Percentiles rank a stretch among this genome's conserved stretches.
Conservation (phyloP, 2,113 vertebrate genomes). For the Ivindomyrus marchei region DNA sequence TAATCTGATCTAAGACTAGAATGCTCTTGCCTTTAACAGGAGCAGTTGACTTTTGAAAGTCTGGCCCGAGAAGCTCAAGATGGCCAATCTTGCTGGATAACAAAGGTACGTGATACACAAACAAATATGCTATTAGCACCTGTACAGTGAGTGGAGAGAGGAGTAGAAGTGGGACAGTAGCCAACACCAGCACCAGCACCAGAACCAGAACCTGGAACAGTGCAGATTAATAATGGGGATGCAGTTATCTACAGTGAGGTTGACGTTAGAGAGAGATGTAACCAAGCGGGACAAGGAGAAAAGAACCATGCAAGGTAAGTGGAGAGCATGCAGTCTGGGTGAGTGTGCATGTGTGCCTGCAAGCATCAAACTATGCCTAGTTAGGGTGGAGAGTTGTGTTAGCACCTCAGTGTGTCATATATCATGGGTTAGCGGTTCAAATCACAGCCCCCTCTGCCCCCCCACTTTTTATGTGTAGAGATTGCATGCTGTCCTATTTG, state of each 20-base stretch:
- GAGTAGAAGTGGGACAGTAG: constrained; percentile 5
- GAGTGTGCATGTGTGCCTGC: not conserved
- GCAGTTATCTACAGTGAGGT: constrained; percentile 4
- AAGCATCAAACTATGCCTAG: too few species aligned
- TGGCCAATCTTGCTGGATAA: not conserved
- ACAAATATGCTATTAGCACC: constrained; percentile 4
- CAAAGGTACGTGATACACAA: not conserved
- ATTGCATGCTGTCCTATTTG: not conserved
- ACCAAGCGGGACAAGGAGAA: not conserved
- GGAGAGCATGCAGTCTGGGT: not conserved
- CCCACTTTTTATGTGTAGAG: not conserved
- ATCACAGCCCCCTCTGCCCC: too few species aligned
- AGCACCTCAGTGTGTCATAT: too few species aligned
- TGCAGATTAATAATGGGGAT: constrained; percentile 1
- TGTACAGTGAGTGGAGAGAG: constrained; percentile 13
- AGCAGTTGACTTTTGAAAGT: not conserved
- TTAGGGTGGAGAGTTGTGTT: too few species aligned
- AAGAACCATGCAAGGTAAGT: not conserved
- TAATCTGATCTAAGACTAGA: not conserved
- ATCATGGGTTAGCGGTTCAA: too few species aligned
- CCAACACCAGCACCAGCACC: constrained; percentile 13
- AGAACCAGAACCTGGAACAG: constrained; percentile 17
- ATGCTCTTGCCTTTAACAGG: not conserved
- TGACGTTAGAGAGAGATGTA: not conserved
- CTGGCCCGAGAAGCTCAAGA: not conserved